Base-by-base conservation (phyloP, 2,888 invertebrate species). In the Linnaemya tessellans region DNA sequence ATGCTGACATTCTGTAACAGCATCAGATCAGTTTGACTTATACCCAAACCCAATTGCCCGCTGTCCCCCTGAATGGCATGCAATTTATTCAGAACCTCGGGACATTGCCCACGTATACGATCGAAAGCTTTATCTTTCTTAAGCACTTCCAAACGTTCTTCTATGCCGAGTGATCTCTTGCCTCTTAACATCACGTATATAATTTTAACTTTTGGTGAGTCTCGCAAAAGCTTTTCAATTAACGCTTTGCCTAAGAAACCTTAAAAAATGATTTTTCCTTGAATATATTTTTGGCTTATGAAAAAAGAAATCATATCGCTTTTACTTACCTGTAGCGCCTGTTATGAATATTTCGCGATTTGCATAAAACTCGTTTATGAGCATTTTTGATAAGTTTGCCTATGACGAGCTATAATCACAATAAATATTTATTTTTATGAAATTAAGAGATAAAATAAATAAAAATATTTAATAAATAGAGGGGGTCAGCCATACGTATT, bases 231-330 rank as follows among this genome's bases (percentile, higher is more conserved):
- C 91, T 98, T 98, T 92, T 98, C 98, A 7, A 98, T 94, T 30
- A 98, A 92, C 0, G 97, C 96, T 93, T 98, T 98, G 0, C 98
- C 98, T 92, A 98, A 94, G 90, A 98, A 98, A 0, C 98, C 98
- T 91, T 1, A 11, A n/a, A 70, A 20, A 10, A 30, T 20, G 11
- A 13, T 15, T n/a, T 58, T 54, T 46, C 25, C n/a, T 10, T 38
- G 18, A 35, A 56, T 20, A n/a, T 41, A n/a, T 51, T 1, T 41
- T 56, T 38, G 8, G 11, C 7, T 15, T 56, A 1, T 0, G 1
- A 30, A 30, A 25, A 56, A 9, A 13, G 18, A n/a, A n/a, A n/a
- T n/a, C 18, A 1, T 54, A 41, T 22, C 13, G 18, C 80, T 90
- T 15, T n/a, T 5, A 3, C 30, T 30, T 30, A 94, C 94, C 91